These are phyloP conservation scores for Oligia strigilis DNA, from an alignment of 2,888 invertebrate genomes.

Conservation along the genomic window DNA sequence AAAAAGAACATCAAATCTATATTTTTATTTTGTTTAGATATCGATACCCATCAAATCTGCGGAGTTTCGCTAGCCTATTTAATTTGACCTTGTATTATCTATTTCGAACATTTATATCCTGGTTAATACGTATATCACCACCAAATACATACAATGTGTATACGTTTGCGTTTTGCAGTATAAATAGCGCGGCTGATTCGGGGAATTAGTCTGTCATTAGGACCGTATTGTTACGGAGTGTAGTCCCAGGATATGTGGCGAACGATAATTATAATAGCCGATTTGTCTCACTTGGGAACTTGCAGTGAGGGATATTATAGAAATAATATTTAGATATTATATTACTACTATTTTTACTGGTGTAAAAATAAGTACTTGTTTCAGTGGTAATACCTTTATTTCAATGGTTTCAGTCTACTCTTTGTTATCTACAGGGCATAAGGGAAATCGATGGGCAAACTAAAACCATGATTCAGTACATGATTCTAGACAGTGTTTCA, in stretches of 20 bases:
- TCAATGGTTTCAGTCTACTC: background rate
- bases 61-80: background rate
- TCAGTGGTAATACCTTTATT: background rate
- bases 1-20: background rate
- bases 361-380: background rate
- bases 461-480: background rate
- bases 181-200: constrained; percentile 34
- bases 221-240: constrained; percentile 38
- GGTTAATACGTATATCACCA: background rate
- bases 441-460: background rate
- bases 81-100: background rate
- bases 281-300: constrained; percentile 15
- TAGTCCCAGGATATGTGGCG: constrained; percentile 3
- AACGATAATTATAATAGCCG: background rate
- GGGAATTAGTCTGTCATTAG: constrained; percentile 35
- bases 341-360: background rate
- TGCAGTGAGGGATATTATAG: background rate
- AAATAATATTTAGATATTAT: background rate
- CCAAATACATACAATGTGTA: background rate
- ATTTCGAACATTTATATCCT: background rate
- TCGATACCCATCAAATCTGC: background rate
- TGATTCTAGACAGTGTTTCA: background rate
- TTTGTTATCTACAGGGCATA: background rate
- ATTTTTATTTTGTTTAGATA: background rate
- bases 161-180: background rate